Conservation (phyloP, 2,797 vertebrate genomes). For the Bradypus variegatus region DNA sequence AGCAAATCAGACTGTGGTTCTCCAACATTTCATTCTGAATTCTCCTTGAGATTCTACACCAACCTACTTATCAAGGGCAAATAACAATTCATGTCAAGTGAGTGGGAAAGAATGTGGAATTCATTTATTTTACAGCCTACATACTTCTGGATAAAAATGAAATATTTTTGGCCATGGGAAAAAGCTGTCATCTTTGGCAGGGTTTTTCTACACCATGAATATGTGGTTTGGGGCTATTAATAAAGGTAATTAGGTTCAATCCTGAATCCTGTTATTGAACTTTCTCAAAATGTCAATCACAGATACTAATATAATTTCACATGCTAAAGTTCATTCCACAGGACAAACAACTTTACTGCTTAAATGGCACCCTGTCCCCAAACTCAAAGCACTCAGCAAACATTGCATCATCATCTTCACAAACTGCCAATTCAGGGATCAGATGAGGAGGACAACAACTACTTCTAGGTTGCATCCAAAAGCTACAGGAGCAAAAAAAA, state of each 20-base stretch:
- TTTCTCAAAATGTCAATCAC: constrained; percentile 37
- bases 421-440: neutral
- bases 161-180: constrained; percentile 38
- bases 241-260: constrained; percentile 41
- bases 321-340: constrained; percentile 4
- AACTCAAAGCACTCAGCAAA: constrained; percentile 5
- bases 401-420: neutral
- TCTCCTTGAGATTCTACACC: constrained; percentile 62
- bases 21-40: constrained; percentile 41
- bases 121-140: constrained; percentile 63
- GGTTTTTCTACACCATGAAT: constrained; percentile 20
- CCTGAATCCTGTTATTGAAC: neutral
- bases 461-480: constrained; percentile 14
- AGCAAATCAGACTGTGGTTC: constrained; percentile 5
- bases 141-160: constrained; percentile 53
- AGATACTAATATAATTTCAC: constrained; percentile 37
- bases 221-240: constrained; percentile 34
- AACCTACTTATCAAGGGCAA: constrained; percentile 62
- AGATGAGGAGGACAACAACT: neutral
- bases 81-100: constrained; percentile 60
- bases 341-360: constrained; percentile 13
- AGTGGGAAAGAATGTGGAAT: constrained; percentile 59
- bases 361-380: constrained; percentile 26
- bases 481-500: neutral
- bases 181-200: constrained; percentile 44